These are phyloP conservation scores for Hemicentrotus pulcherrimus DNA, from an alignment of 35 echinoderm and acorn worm genomes.

Conservation along the genomic window DNA sequence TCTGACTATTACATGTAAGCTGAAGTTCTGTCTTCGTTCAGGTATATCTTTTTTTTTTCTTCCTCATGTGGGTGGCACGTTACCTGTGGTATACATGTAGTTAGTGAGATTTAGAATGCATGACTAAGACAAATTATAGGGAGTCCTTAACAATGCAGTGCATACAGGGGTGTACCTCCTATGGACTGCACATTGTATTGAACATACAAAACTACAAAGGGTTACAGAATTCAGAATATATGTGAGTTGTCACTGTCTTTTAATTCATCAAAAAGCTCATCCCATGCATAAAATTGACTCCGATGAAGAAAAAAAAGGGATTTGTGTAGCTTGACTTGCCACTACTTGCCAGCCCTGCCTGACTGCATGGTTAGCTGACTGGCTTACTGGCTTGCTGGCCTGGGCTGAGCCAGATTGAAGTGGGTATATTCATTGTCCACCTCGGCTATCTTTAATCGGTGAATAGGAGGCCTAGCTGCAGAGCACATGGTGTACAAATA, in stretches of 20 bases:
- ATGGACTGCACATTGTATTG: not conserved
- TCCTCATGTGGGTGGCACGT: not conserved
- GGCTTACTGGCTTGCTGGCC: no score
- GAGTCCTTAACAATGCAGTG: not conserved
- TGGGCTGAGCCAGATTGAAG: no score
- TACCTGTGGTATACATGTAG: not conserved
- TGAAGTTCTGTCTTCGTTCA: no score
- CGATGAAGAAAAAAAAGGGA: not conserved
- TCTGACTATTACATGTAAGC: no score
- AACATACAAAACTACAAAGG: constrained; percentile 4
- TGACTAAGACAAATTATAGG: not conserved
- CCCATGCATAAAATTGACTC: not conserved
- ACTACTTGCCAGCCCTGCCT: not conserved
- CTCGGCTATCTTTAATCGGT: not conserved
- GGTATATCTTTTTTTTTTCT: no score
- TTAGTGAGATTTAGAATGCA: not conserved
- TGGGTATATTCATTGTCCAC: no score
- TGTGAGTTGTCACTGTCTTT: not conserved
- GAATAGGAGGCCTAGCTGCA: not conserved
- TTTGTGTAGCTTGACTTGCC: not conserved
- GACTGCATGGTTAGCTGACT: not conserved
- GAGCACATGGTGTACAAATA: not conserved
- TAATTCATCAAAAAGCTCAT: not conserved
- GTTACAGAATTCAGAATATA: not conserved
- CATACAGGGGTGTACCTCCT: not conserved